Evolutionary conservation across 2,113 vertebrate genomes (phyloP), one percentile per base, ranked within the genome.

Genomic region (Xenus cinereus): DNA sequence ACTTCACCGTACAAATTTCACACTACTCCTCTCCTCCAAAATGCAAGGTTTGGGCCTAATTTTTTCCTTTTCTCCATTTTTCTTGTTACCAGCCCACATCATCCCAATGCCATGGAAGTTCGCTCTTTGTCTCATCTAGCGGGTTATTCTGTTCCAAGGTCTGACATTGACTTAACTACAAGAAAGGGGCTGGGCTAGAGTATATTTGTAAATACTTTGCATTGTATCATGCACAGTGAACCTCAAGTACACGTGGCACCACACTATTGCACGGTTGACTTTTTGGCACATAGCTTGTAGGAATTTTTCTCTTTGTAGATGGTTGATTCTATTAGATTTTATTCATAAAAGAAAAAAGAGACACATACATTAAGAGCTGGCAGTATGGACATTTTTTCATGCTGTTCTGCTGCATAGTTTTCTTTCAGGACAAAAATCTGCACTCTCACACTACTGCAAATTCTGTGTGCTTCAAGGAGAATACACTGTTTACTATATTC

Each of bases 101-200:
- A 79, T 13, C 30, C 48, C 39, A 87, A 54, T 28, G 15, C 27
- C 69, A 72, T 3, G 19, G 15, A n/a, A 87, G 13, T 39, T 84
- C 0, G 0, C 11, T 39, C 14, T 20, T 41, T 43, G 17, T 28
- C 37, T 74, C 21, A 53, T 75, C 57, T 53, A 43, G 33, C 56
- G 37, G 4, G 27, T n/a, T 63, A 35, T 43, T 78, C n/a, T 60
- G 28, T 51, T 88, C 56, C n/a, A 15, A 90, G 45, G 43, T 66
- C 33, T 77, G 45, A 71, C 48, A n/a, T 1, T 43, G 28, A 60
- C 30, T 72, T 41, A 72, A 37, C 8, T n/a, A 50, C 2, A 43
- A 86, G 62, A 83, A 85, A 73, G 6, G 1, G 20, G 3, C 7
- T 24, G 21, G 20, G 23, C 27, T 43, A 27, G 15, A 51, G 9